Evolutionary conservation across 2,797 vertebrate genomes (phyloP), one percentile per base, ranked within the genome.

Genomic region (Numenius phaeopus): DNA sequence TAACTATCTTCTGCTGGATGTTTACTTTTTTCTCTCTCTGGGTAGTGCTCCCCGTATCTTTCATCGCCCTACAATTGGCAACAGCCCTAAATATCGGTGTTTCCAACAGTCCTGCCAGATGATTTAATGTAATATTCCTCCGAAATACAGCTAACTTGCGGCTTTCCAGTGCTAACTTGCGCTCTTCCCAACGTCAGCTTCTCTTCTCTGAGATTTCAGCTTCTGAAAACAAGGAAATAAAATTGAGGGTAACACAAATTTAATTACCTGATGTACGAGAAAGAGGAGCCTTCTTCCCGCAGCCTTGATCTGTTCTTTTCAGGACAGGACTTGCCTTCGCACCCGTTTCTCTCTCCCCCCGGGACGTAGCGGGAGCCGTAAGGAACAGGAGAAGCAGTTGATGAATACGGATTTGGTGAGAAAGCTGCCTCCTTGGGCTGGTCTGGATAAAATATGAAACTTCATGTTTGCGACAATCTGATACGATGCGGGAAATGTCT

Each of bases 391-490:
- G 29, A 14, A 52, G 15, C 1, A 0, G 23, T 1, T 8, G 62
- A 39, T 27, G n/a, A 34, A 26, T 20, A 6, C 4, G 8, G 7
- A 7, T 47, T n/a, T 6, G 34, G 52, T 13, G 76, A 75, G 47
- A 10, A 2, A 11, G 62, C 22, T 24, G 11, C 13, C 27, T 57
- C 52, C 47, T 14, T 0, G 5, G 52, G n/a, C 55, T 2, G 14
- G 6, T 30, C 52, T 4, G 2, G 34, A 11, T 24, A 62, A 22
- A 71, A 46, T 16, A 7, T 2, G 3, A 47, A 27, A 13, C 52
- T 24, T 13, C 2, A 4, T 1, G 12, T 18, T 11, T 46, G 34
- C 0, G 1, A 4, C 19, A 6, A 1, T 19, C 15, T 3, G 23
- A n/a, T 44, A 13, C 0, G 15, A 6, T 12, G 40, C 0, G 16